Base-by-base conservation (phyloP, 2,113 vertebrate genomes). In the Hymenochirus boettgeri region DNA sequence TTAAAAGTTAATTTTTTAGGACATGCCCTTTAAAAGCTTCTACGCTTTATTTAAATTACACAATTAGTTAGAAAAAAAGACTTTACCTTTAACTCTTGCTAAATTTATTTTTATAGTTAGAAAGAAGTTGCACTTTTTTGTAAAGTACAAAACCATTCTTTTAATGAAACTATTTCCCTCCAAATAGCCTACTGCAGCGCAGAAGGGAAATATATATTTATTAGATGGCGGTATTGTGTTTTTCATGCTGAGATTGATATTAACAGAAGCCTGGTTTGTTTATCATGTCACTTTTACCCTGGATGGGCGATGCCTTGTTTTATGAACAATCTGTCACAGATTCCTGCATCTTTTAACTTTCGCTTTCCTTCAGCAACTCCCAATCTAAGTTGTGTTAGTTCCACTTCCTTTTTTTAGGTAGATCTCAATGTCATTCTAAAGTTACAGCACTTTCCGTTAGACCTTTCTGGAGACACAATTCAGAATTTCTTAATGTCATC, bases 291-390 rank as follows among this genome's bases (percentile, higher is more conserved):
- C 54, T 48, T 79, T 73, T 18, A 78, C 61, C 78, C 42, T 70
- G 56, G 29, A 50, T 73, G 72, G 69, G 59, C 31, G 59, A 60
- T 58, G 37, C 50, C 70, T 70, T 79, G 13, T 73, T 85, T 84
- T 80, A 83, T 78, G 73, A 83, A 85, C 78, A 75, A 65, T 78
- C 79, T 85, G 79, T 76, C 75, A 70, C 76, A 77, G 45, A 80
- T 75, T 73, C 70, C 75, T 62, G 45, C 26, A 53, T 54, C 11
- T 78, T 70, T 60, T 62, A 56, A 75, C 74, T 74, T 72, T 72
- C 61, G 57, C 73, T 76, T 79, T 53, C 56, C 64, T 78, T 72
- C 23, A 79, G 56, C 54, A 67, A 18, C 66, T 78, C 53, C 61
- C 61, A 74, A 62, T 60, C 65, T 60, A 29, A 50, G 72, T 81